Base-by-base conservation (phyloP, 2,797 vertebrate genomes). In the Borostomias antarcticus region DNA sequence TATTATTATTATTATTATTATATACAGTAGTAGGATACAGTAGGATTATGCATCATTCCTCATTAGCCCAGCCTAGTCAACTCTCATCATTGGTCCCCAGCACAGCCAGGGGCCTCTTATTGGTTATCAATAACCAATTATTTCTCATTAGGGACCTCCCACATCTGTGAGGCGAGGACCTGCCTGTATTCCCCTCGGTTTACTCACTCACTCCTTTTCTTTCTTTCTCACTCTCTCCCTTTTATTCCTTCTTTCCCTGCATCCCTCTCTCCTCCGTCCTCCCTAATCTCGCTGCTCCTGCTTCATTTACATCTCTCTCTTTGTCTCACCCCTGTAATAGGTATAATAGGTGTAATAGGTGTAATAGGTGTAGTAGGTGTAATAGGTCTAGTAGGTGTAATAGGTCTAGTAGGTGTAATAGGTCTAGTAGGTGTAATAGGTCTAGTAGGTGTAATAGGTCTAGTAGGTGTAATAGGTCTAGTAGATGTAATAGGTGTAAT, bases 11-110 rank as follows among this genome's bases (percentile, higher is more conserved):
- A n/a, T n/a, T n/a, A n/a, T n/a, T n/a, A n/a, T n/a, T n/a, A n/a
- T n/a, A n/a, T n/a, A n/a, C n/a, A n/a, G n/a, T n/a, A n/a, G n/a
- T n/a, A n/a, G n/a, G n/a, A n/a, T n/a, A n/a, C n/a, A n/a, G n/a
- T n/a, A n/a, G n/a, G n/a, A n/a, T n/a, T n/a, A n/a, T 64, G 62
- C 66, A 82, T 82, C 69, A 74, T 69, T 80, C 70, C 77, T 82
- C 75, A 74, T 82, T 80, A 82, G 73, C 58, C 58, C 43, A 10
- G 47, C 29, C 62, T 66, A 64, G 75, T 71, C 73, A 68, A 35
- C 66, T 73, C 64, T 74, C 58, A 33, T 56, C 66, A 68, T 64
- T 35, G 58, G 56, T 64, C 64, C 70, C 68, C 68, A 43, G 54
- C 62, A 57, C 68, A 58, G 52, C 69, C 32, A 48, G 61, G 37